Base-by-base conservation (phyloP, 2,113 vertebrate genomes). In the Jaculus jaculus region DNA sequence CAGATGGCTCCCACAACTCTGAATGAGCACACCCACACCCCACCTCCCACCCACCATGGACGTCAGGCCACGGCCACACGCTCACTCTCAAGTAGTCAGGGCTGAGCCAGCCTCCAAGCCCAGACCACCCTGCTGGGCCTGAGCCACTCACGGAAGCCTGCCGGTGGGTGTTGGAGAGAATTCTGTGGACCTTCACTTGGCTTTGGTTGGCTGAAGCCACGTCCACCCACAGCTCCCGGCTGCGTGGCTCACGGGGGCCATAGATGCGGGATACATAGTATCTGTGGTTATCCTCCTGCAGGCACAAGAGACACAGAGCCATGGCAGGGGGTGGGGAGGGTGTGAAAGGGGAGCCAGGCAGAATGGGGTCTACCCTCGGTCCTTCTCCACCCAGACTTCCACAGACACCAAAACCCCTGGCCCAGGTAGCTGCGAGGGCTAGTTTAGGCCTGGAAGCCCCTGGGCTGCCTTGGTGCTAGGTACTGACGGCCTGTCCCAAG, bases 131-230 rank as follows among this genome's bases (percentile, higher is more conserved):
- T 66, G 68, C 58, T 0, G 6, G 69, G 13, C 51, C 0, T 21
- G 26, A 51, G 75, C 7, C 77, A 96, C 99, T 99, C 97, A 99
- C 99, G 91, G 99, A 99, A 75, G 99, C 99, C 96, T 99, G 99
- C 2, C 98, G 98, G 97, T 99, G 99, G 1, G 98, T 98, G 82
- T 98, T 99, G 96, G 99, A 99, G 51, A 99, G 98, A 92, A 99
- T 99, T 68, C 98, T 98, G 0, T 99, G 99, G 85, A 99, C 98
- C 95, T 98, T 98, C 91, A 98, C 98, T 90, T 99, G 99, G 96
- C 97, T 99, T 80, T 97, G 95, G 90, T 98, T 98, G 92, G 98
- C 97, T 0, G 91, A 63, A 0, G 97, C 96, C 97, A 99, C 79
- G 34, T 99, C 98, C 0, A 99, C 97, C 99, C 99, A 99, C n/a